Conservation (phyloP, 2,888 invertebrate genomes). For the Trissolcus japonicus region DNA sequence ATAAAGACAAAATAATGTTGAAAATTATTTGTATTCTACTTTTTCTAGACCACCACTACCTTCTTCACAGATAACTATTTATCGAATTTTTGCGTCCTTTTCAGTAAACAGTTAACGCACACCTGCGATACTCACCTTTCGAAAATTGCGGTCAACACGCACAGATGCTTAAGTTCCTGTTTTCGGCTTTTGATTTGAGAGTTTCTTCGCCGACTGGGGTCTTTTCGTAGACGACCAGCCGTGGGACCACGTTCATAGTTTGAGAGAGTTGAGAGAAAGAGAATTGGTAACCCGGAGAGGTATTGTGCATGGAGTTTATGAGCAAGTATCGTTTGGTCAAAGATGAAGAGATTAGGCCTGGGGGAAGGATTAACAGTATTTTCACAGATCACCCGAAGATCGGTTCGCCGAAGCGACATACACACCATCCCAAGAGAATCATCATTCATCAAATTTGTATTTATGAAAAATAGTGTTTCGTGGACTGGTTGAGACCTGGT, state of each 20-base stretch:
- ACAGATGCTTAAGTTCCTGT: not conserved
- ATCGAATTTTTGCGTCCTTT: slow-evolving; percentile 23
- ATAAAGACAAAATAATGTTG: slow-evolving; percentile 3
- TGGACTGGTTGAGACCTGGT: too few relatives aligned
- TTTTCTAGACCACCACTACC: too few relatives aligned
- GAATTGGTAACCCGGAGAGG: slow-evolving; percentile 10
- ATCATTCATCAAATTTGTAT: not conserved
- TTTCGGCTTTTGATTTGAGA: slow-evolving; percentile 9
- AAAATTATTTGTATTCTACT: too few relatives aligned
- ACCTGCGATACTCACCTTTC: slow-evolving; percentile 1
- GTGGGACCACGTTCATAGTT: not conserved
- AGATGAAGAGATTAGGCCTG: not conserved
- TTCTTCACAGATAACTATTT: not conserved
- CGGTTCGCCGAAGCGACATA: not conserved
- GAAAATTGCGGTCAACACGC: not conserved
- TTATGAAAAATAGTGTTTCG: not conserved
- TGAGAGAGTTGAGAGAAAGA: not conserved
- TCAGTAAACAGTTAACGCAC: slow-evolving; percentile 13
- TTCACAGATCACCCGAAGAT: slow-evolving; percentile 13
- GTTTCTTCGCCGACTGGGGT: not conserved
- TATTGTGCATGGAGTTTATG: slow-evolving; percentile 14
- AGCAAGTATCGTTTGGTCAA: slow-evolving; percentile 1
- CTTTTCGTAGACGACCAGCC: slow-evolving; percentile 9
- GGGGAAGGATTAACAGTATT: slow-evolving; percentile 14
- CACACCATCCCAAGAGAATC: not conserved